phyloP scores from a whole-genome alignment of 2,888 invertebrate genomes.

The Glyphotaelius pellucidus region DNA sequence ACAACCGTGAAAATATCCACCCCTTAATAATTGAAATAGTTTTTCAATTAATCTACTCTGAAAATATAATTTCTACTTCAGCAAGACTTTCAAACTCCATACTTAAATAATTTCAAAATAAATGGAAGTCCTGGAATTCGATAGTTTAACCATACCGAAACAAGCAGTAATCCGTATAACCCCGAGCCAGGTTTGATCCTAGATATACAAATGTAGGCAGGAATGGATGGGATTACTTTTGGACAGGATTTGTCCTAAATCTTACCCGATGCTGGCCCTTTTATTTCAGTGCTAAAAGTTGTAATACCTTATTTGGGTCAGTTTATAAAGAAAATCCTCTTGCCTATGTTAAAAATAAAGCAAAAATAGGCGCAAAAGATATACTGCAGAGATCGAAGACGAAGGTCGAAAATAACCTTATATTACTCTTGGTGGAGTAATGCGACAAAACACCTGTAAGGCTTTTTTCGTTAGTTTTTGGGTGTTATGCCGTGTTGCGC shows the following conservation, averaged over 20 bases:
- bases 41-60: background rate
- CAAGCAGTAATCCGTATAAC: slow-evolving; percentile 24
- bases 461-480: too few relatives aligned
- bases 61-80: background rate
- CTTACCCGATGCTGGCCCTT: slow-evolving; percentile 18
- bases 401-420: background rate
- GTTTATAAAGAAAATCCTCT: background rate
- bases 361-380: background rate
- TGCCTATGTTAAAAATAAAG: background rate
- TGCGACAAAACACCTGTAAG: too few relatives aligned
- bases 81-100: background rate
- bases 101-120: background rate
- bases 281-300: slow-evolving; percentile 33
- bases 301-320: background rate
- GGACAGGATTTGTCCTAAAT: slow-evolving; percentile 31
- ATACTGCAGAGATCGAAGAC: background rate
- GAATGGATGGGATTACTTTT: slow-evolving; percentile 25
- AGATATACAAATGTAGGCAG: slow-evolving; percentile 30
- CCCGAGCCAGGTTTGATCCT: slow-evolving; percentile 23
- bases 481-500: too few relatives aligned
- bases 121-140: background rate
- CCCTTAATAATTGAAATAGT: too few relatives aligned
- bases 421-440: background rate
- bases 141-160: background rate
- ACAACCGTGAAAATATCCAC: too few relatives aligned